Evolutionary conservation across 1,140 invertebrate genomes (phyloP).

Genomic region (Dendroctonus valens): DNA sequence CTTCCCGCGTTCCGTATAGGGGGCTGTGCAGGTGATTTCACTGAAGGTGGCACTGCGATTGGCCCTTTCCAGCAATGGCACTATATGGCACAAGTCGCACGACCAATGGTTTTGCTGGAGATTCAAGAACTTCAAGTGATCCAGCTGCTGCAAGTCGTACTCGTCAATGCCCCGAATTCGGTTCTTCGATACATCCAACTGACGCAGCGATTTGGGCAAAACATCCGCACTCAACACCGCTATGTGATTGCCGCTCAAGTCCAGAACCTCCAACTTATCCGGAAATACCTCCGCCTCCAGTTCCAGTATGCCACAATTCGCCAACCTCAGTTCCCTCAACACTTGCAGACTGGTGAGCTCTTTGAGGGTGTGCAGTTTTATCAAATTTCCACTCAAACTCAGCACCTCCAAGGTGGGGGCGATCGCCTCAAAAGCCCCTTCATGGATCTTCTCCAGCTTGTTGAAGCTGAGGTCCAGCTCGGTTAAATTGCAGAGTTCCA

Average conservation of each 20-base stretch:
- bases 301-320: slow-evolving; percentile 54
- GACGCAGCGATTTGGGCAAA: slow-evolving; percentile 56
- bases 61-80: slow-evolving; percentile 55
- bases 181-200: slow-evolving; percentile 64
- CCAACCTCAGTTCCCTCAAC: slow-evolving; percentile 60
- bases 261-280: slow-evolving; percentile 54
- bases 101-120: slow-evolving; percentile 66
- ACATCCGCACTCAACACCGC: slow-evolving; percentile 56
- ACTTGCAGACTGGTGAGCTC: slow-evolving; percentile 56
- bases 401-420: slow-evolving; percentile 60
- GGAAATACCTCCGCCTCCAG: slow-evolving; percentile 47
- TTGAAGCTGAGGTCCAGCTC: slow-evolving; percentile 72
- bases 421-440: slow-evolving; percentile 58
- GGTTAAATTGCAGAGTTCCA: slow-evolving; percentile 61
- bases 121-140: slow-evolving; percentile 54
- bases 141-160: slow-evolving; percentile 56
- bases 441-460: slow-evolving; percentile 64
- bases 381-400: slow-evolving; percentile 66
- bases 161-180: slow-evolving; percentile 59
- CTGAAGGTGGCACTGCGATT: slow-evolving; percentile 55
- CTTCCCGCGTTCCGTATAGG: slow-evolving; percentile 54
- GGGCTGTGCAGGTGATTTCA: slow-evolving; percentile 55
- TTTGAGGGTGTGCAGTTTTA: slow-evolving; percentile 49
- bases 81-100: slow-evolving; percentile 65
- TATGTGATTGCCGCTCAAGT: slow-evolving; percentile 61